phyloP scores from a whole-genome alignment of 2,113 vertebrate genomes.

The Arenaria interpres region DNA sequence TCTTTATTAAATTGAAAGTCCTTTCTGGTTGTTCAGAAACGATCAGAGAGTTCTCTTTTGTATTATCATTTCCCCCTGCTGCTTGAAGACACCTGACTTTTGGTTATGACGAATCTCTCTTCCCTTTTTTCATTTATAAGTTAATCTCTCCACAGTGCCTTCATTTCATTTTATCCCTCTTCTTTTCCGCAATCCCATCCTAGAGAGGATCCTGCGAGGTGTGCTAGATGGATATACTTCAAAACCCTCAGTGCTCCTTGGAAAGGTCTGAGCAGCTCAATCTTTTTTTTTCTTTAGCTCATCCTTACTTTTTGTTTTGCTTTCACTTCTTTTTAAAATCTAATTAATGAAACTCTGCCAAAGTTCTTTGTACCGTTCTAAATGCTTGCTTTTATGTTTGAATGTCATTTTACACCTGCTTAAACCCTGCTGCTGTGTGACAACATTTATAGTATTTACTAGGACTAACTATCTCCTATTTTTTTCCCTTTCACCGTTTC shows the following conservation, averaged over 20 bases:
- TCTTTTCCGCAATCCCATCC: background rate
- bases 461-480: background rate
- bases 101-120: constrained; percentile 1
- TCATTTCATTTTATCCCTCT: background rate
- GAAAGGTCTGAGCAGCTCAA: background rate
- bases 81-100: constrained; percentile 13
- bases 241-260: background rate
- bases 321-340: constrained; percentile 29
- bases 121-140: constrained; percentile 3
- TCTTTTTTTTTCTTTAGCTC: background rate
- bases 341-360: background rate
- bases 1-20: constrained; percentile 30
- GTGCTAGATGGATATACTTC: background rate
- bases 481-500: background rate
- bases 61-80: background rate
- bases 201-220: background rate
- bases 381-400: constrained; percentile 12
- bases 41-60: background rate
- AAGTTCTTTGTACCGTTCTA: background rate
- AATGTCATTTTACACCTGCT: background rate
- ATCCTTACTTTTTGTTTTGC: background rate
- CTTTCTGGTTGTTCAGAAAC: background rate
- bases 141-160: constrained; percentile 4
- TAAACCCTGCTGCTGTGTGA: background rate
- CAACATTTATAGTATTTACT: background rate